These are phyloP conservation scores for Tigriopus californicus DNA, from an alignment of 2,888 invertebrate species.

Conservation along the genomic window DNA sequence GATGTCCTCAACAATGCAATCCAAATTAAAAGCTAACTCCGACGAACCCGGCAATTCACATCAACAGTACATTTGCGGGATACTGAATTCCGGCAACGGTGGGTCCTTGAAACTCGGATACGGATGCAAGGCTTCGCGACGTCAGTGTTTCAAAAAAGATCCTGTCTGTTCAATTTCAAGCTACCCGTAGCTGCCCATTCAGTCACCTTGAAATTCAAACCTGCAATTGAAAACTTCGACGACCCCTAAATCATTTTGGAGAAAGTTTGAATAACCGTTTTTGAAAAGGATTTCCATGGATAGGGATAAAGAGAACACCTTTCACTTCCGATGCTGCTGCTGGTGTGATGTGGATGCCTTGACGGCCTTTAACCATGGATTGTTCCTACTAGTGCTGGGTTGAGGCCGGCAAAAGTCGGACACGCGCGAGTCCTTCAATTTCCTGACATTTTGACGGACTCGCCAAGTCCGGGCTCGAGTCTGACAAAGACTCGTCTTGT, in stretches of 20 bases:
- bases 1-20: slow-evolving; percentile 17
- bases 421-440: no score
- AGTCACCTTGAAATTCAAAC: slow-evolving; percentile 19
- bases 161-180: slow-evolving; percentile 19
- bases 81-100: slow-evolving; percentile 28
- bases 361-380: slow-evolving; percentile 14
- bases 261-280: background rate
- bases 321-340: slow-evolving; percentile 20
- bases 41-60: slow-evolving; percentile 15
- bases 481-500: no score
- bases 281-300: background rate
- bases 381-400: background rate
- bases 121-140: slow-evolving; percentile 26
- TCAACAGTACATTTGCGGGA: slow-evolving; percentile 27
- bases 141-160: slow-evolving; percentile 25
- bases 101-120: slow-evolving; percentile 27
- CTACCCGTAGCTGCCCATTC: slow-evolving; percentile 20
- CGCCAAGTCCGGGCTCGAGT: no score
- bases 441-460: no score
- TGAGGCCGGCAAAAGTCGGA: background rate
- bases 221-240: slow-evolving; percentile 18
- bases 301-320: slow-evolving; percentile 17
- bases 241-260: background rate
- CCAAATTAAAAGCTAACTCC: no score
- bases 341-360: slow-evolving; percentile 22